These are phyloP conservation scores for Acleris literana DNA, from an alignment of 2,888 invertebrate genomes.

Conservation along the genomic window DNA sequence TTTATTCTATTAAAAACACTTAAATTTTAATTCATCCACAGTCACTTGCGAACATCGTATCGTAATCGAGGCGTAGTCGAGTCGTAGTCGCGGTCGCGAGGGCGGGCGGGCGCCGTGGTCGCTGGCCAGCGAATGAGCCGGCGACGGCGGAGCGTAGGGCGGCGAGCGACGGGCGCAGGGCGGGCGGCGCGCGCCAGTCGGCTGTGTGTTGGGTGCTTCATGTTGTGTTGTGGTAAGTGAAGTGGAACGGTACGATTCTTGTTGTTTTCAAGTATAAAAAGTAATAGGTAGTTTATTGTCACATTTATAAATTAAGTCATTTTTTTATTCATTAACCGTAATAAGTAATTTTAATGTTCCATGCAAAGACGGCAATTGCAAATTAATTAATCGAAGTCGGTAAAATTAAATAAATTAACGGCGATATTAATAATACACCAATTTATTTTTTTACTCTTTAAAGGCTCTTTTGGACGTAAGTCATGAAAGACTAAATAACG, in stretches of 20 bases:
- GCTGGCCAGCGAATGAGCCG: conserved; percentile 65
- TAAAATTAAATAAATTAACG: not conserved
- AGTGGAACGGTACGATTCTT: not conserved
- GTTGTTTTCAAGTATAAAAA: not conserved
- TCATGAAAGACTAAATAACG: too few relatives aligned
- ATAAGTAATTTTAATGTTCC: too few relatives aligned
- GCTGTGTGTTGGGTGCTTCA: not conserved
- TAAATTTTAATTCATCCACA: conserved; percentile 11
- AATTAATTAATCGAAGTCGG: too few relatives aligned
- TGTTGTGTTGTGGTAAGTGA: not conserved
- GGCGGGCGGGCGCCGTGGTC: conserved; percentile 66
- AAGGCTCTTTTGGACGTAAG: too few relatives aligned
- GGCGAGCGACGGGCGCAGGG: conserved; percentile 6
- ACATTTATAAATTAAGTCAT: too few relatives aligned
- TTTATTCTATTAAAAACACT: not conserved
- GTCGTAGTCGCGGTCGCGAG: conserved; percentile 35
- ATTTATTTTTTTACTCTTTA: too few relatives aligned
- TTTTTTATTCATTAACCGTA: too few relatives aligned
- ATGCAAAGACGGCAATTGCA: too few relatives aligned
- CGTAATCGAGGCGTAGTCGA: conserved; percentile 31
- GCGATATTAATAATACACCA: too few relatives aligned
- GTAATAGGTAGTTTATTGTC: too few relatives aligned
- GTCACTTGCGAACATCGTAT: conserved; percentile 15
- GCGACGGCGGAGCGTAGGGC: conserved; percentile 22
- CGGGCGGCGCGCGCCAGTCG: too few relatives aligned